These are phyloP conservation scores for Tragelaphus buxtoni DNA, from an alignment of 2,113 vertebrate genomes.

Conservation along the genomic window DNA sequence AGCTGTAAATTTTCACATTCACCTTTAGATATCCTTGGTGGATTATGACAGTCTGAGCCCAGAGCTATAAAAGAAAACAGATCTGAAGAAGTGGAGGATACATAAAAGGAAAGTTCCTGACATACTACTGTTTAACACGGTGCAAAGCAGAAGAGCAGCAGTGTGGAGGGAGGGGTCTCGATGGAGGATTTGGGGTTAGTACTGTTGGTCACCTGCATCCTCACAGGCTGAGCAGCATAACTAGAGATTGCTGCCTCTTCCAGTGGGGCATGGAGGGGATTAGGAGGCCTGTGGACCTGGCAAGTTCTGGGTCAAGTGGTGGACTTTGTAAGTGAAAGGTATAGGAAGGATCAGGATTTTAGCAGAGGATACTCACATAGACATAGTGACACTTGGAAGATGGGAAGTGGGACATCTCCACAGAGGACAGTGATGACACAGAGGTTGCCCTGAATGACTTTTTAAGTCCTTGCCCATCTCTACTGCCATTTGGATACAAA, in stretches of 20 bases:
- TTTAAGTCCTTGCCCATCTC: background rate
- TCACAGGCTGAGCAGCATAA: background rate
- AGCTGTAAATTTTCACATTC: background rate
- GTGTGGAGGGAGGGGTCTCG: accelerated
- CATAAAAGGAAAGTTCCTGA: background rate
- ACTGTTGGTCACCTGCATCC: accelerated
- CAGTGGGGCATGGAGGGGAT: background rate
- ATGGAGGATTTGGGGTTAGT: background rate
- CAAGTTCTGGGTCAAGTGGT: background rate
- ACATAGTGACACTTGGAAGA: background rate
- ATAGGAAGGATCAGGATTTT: background rate
- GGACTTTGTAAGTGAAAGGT: background rate
- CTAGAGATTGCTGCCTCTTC: background rate
- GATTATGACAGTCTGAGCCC: background rate
- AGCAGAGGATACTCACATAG: background rate
- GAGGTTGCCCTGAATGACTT: background rate
- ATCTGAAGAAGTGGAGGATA: background rate
- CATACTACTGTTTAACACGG: accelerated
- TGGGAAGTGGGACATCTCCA: accelerated
- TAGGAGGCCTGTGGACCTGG: background rate
- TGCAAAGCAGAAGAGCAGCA: background rate
- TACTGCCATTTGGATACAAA: background rate
- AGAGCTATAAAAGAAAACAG: background rate
- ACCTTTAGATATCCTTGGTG: background rate
- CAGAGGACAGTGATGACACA: background rate